Conservation (phyloP, 2,797 vertebrate genomes). For the Typhlichthys eigenmanni region DNA sequence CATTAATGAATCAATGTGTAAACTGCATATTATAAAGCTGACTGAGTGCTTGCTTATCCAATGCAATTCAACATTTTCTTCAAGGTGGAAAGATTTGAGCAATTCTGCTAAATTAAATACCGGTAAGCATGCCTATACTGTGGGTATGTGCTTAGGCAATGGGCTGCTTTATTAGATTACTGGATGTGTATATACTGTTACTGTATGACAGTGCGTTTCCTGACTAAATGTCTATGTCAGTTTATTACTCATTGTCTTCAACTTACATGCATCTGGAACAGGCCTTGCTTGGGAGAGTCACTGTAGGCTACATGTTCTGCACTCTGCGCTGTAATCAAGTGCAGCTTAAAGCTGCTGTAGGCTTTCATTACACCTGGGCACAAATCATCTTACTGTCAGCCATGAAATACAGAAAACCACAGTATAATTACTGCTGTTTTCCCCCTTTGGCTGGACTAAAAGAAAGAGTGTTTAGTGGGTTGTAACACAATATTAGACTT, state of each 20-base stretch:
- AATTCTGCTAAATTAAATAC: not conserved
- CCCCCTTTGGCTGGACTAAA: slow-evolving; percentile 1
- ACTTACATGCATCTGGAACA: slow-evolving; percentile 29
- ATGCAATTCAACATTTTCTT: too few relatives aligned
- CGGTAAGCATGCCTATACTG: too few relatives aligned
- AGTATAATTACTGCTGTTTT: slow-evolving; percentile 37
- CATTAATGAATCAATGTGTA: too few relatives aligned
- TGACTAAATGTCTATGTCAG: not conserved
- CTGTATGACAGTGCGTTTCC: slow-evolving; percentile 1
- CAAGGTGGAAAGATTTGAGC: too few relatives aligned
- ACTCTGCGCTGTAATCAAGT: slow-evolving; percentile 54
- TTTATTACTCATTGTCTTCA: slow-evolving; percentile 11
- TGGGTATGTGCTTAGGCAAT: too few relatives aligned
- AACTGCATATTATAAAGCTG: too few relatives aligned
- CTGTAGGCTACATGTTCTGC: slow-evolving; percentile 40
- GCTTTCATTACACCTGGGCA: slow-evolving; percentile 54
- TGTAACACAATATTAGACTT: too few relatives aligned
- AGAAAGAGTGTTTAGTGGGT: not conserved
- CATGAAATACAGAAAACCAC: slow-evolving; percentile 37
- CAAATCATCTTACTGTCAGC: slow-evolving; percentile 39
- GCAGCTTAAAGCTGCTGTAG: slow-evolving; percentile 40
- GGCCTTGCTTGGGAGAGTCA: slow-evolving; percentile 43
- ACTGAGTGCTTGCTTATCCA: too few relatives aligned
- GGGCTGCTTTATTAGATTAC: not conserved
- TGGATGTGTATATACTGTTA: not conserved